Conservation (phyloP, 2,797 vertebrate species). For the Sciurus vulgaris region DNA sequence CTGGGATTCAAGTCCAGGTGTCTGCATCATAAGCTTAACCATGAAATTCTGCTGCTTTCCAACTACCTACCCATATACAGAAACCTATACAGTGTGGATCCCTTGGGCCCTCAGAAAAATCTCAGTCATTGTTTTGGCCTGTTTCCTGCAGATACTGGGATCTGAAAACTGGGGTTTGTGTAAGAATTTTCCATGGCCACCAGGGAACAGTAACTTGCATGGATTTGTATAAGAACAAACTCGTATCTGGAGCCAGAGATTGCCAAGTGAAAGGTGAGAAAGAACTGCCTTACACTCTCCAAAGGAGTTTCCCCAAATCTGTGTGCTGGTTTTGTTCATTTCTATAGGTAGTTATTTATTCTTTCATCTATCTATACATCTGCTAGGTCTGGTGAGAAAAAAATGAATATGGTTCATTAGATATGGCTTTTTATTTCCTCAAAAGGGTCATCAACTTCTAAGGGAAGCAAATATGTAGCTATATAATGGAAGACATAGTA, state of each 20-base stretch:
- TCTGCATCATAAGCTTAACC: neutral
- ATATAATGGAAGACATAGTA: neutral
- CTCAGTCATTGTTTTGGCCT: neutral
- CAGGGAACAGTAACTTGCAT: slow-evolving; percentile 90
- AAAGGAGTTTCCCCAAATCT: neutral
- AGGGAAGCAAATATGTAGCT: neutral
- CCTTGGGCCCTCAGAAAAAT: slow-evolving; percentile 33
- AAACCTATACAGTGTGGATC: neutral
- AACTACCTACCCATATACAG: neutral
- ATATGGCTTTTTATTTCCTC: neutral
- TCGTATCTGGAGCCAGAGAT: slow-evolving; percentile 93
- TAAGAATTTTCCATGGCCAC: slow-evolving; percentile 91
- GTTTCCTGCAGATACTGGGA: slow-evolving; percentile 91
- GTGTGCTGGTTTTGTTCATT: neutral
- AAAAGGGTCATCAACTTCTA: neutral
- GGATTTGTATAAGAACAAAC: slow-evolving; percentile 87
- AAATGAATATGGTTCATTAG: neutral
- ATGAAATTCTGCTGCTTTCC: neutral
- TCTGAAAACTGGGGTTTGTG: slow-evolving; percentile 89
- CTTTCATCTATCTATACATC: neutral
- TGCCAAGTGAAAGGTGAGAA: slow-evolving; percentile 92
- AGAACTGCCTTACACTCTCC: neutral
- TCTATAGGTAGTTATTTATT: neutral
- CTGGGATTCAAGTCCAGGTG: neutral
- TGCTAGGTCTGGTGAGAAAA: neutral